Evolutionary conservation across 2,888 invertebrate species (phyloP).

Genomic region (Bellardia pandia): DNA sequence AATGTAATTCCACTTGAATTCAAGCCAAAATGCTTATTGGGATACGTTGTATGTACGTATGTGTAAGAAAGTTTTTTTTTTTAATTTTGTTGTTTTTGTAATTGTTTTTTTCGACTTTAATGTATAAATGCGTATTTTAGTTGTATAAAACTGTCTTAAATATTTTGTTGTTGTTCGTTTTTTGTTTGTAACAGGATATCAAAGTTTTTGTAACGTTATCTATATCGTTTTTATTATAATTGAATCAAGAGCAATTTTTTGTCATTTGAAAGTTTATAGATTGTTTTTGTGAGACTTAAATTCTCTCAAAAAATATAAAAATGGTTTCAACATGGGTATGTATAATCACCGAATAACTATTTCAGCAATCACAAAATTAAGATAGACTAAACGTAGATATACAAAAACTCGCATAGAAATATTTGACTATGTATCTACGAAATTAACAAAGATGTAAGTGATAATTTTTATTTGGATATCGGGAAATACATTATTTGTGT

Average conservation of each 20-base stretch:
- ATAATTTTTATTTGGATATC: too few relatives aligned
- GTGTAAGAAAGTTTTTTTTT: constrained; percentile 7
- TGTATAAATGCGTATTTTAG: constrained; percentile 54
- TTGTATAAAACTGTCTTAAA: constrained; percentile 13
- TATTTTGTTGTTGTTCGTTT: constrained; percentile 20
- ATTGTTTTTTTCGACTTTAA: constrained; percentile 54
- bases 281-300: constrained; percentile 29
- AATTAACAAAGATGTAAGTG: too few relatives aligned
- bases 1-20: too few relatives aligned
- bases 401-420: too few relatives aligned
- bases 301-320: constrained; percentile 27
- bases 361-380: neutral
- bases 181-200: constrained; percentile 65
- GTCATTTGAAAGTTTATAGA: constrained; percentile 66
- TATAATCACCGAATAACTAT: neutral
- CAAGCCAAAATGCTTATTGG: too few relatives aligned
- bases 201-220: constrained; percentile 69
- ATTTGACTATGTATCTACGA: too few relatives aligned
- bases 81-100: neutral
- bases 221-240: constrained; percentile 64
- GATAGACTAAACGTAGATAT: too few relatives aligned
- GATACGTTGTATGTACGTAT: neutral
- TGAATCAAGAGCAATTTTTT: constrained; percentile 68
- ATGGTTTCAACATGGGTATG: constrained; percentile 1
- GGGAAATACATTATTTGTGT: too few relatives aligned